Percentiles rank a stretch among this genome's conserved stretches.
Conservation (phyloP, 2,797 vertebrate genomes). For the Megalops cyprinoides region DNA sequence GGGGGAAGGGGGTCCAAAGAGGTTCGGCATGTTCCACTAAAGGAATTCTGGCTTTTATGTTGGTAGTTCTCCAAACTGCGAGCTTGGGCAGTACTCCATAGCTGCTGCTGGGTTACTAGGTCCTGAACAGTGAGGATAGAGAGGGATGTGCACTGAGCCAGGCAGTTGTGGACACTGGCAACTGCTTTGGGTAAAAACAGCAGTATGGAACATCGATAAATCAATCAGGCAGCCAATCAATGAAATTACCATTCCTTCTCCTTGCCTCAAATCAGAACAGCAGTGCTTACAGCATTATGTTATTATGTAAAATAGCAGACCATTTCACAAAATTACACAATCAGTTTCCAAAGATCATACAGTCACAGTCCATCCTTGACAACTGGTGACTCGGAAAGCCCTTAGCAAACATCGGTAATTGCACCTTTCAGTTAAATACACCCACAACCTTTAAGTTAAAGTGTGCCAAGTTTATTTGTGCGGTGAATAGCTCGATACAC, state of each 20-base stretch:
- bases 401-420: neutral
- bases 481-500: neutral
- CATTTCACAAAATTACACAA: neutral
- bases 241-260: no score
- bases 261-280: neutral
- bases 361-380: neutral
- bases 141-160: no score
- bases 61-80: no score
- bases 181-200: neutral
- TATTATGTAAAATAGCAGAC: neutral
- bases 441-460: neutral
- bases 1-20: neutral
- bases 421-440: neutral
- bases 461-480: neutral
- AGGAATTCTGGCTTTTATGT: neutral
- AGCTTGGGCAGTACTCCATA: neutral
- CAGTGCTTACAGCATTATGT: neutral
- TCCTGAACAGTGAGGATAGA: neutral
- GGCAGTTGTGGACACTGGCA: no score
- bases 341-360: neutral
- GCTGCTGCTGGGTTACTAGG: neutral
- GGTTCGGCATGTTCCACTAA: no score
- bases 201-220: neutral
- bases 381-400: neutral
- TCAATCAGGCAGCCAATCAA: constrained; percentile 5